Base-by-base conservation (phyloP, 2,888 invertebrate genomes). In the Diaprepes abbreviatus region DNA sequence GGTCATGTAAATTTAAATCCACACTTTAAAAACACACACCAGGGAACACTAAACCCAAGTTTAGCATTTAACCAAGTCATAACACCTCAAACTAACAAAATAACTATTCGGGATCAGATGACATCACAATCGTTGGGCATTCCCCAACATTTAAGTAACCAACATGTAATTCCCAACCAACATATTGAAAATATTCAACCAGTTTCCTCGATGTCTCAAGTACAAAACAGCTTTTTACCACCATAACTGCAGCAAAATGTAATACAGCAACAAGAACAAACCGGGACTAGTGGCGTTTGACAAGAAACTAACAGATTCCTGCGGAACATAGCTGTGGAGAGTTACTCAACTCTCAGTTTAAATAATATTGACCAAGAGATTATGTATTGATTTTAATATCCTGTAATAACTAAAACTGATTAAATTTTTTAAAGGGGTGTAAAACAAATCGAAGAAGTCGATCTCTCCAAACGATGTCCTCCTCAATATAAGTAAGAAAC, bases 391-490 rank as follows among this genome's bases (percentile, higher is more conserved):
- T 21, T 17, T 57, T 6, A 9, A 10, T 7, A 21, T 19, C 17
- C 3, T 35, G 5, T 5, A 3, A 1, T 17, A 40, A 40, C 3
- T 2, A 6, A 45, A 6, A 48, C n/a, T n/a, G n/a, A n/a, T 9
- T 28, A 12, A n/a, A n/a, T 14, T 38, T 24, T 24, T 52, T 52
- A 14, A 63, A 65, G 55, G 45, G 19, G 21, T 33, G 9, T 14
- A 3, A 38, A 2, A 16, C 33, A n/a, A 14, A 1, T 9, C 12
- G 17, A 40, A 16, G 70, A 70, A 12, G 16, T 45, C 17, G 66
- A 71, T 33, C n/a, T 71, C 2, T 67, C 66, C n/a, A 62, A 71
- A 31, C 66, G 71, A 21, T 71, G 67, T 24, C 71, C 71, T 12
- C 71, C 71, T 7, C 70, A 70, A 12, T 54, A 62, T 7, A 17